Percentiles rank a stretch among this genome's conserved stretches.
Conservation (phyloP, 2,797 vertebrate species). For the Myotis planiceps region DNA sequence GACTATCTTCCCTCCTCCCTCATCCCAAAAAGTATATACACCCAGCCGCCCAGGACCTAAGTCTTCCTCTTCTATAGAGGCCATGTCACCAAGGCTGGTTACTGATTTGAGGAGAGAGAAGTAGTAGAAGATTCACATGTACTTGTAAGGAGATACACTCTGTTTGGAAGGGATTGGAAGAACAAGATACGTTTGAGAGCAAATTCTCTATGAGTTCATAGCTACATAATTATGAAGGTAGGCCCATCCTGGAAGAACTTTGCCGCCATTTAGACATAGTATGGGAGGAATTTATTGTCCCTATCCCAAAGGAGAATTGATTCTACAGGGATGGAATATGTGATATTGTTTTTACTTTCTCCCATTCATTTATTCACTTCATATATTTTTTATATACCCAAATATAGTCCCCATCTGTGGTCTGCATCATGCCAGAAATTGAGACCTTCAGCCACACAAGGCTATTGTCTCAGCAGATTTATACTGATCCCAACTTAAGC, state of each 20-base stretch:
- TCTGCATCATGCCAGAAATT: not conserved
- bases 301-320: not conserved
- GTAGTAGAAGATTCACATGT: not conserved
- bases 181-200: not conserved
- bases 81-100: not conserved
- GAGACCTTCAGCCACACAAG: not conserved
- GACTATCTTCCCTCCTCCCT: not conserved
- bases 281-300: not conserved
- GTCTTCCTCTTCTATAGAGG: not conserved
- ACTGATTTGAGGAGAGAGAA: not conserved
- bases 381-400: constrained; percentile 13
- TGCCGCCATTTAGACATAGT: not conserved
- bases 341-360: constrained; percentile 45
- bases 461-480: not conserved
- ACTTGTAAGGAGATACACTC: not conserved
- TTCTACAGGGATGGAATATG: constrained; percentile 6
- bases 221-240: not conserved
- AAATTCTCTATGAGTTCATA: not conserved
- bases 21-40: not conserved
- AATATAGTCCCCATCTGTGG: not conserved
- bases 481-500: not conserved
- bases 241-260: not conserved
- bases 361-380: constrained; percentile 26
- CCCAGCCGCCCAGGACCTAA: not conserved
- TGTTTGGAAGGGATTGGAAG: not conserved